phyloP scores from a whole-genome alignment of 2,113 vertebrate genomes.

The Scartelaos histophorus region DNA sequence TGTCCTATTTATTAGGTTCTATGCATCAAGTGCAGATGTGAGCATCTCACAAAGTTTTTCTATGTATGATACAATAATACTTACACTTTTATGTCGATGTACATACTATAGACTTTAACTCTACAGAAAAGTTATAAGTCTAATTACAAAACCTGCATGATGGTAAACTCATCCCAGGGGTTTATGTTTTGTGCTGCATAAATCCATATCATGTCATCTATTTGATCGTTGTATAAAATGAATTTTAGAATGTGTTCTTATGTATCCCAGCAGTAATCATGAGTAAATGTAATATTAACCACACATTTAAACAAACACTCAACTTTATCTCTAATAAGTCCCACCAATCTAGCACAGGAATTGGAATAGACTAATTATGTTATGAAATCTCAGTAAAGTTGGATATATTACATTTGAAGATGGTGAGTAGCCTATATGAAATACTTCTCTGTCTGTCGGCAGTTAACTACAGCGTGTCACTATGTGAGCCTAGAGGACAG shows the following conservation, averaged over 20 bases:
- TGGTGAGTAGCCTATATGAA: neutral
- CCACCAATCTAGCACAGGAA: neutral
- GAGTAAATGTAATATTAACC: neutral
- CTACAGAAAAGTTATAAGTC: no score
- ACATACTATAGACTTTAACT: no score
- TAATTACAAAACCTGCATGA: no score
- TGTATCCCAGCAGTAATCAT: neutral
- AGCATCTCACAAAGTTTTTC: neutral
- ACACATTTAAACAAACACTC: no score
- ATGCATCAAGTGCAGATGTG: neutral
- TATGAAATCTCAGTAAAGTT: neutral
- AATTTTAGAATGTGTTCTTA: neutral
- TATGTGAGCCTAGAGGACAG: neutral
- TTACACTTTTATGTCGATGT: neutral
- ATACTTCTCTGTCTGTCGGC: neutral
- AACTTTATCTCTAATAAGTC: no score
- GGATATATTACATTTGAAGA: neutral
- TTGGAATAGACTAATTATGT: no score
- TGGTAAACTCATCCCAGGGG: neutral
- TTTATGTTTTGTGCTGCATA: neutral
- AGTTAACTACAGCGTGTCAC: neutral
- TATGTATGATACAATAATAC: neutral
- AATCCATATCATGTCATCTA: neutral
- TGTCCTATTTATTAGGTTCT: neutral
- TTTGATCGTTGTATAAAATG: neutral